These are phyloP conservation scores for Battus philenor DNA, from an alignment of 1,140 invertebrate genomes.

Conservation along the genomic window DNA sequence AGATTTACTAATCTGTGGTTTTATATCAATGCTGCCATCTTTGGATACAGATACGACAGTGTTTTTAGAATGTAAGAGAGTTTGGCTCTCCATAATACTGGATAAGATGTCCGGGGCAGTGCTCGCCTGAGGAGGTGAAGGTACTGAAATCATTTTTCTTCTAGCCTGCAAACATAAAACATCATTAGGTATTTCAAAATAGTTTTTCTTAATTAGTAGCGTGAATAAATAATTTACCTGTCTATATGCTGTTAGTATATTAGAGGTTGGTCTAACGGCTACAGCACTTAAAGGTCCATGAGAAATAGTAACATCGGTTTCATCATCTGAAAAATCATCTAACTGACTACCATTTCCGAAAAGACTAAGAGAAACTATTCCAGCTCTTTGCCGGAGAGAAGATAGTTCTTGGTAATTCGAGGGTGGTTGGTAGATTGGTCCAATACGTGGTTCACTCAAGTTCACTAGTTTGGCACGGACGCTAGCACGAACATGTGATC, in stretches of 20 bases:
- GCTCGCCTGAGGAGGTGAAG: slow-evolving; percentile 48
- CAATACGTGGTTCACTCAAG: slow-evolving; percentile 20
- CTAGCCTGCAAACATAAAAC: slow-evolving; percentile 48
- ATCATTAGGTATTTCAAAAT: background rate
- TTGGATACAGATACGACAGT: slow-evolving; percentile 77
- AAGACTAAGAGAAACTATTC: slow-evolving; percentile 62
- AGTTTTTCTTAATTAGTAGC: background rate
- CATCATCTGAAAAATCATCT: slow-evolving; percentile 79
- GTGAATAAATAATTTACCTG: slow-evolving; percentile 38
- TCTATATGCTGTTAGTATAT: slow-evolving; percentile 54
- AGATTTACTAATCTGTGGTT: slow-evolving; percentile 32
- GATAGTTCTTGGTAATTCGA: slow-evolving; percentile 51
- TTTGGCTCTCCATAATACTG: slow-evolving; percentile 85
- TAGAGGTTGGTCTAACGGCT: slow-evolving; percentile 60
- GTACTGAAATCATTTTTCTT: slow-evolving; percentile 67
- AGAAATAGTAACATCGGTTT: slow-evolving; percentile 32
- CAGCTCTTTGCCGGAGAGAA: slow-evolving; percentile 33
- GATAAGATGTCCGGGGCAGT: slow-evolving; percentile 77
- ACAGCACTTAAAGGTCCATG: slow-evolving; percentile 53
- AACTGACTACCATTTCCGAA: slow-evolving; percentile 80
- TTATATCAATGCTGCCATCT: slow-evolving; percentile 77
- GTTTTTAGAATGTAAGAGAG: slow-evolving; percentile 83
- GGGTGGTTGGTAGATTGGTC: slow-evolving; percentile 35
- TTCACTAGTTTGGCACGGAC: slow-evolving; percentile 48
- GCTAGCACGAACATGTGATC: slow-evolving; percentile 51